Conservation (phyloP, 1,140 invertebrate genomes). For the Aphaenogaster rudis region DNA sequence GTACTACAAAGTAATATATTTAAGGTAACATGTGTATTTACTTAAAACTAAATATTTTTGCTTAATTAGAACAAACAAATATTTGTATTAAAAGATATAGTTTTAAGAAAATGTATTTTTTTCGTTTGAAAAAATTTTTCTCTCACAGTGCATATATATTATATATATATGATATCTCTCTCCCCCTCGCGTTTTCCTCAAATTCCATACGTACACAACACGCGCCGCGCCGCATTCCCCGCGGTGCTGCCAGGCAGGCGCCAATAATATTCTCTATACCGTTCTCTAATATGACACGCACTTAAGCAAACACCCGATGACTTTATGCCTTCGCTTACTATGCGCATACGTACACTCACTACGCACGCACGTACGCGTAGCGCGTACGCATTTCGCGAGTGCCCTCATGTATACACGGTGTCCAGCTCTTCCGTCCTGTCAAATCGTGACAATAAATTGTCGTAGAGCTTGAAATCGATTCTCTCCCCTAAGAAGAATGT, state of each 20-base stretch:
- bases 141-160: not conserved
- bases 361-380: not conserved
- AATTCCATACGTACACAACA: slow-evolving; percentile 35
- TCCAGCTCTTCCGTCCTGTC: not conserved
- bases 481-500: not conserved
- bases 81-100: no score
- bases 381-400: slow-evolving; percentile 29
- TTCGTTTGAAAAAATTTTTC: no score
- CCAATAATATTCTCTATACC: slow-evolving; percentile 60
- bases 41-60: no score
- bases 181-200: slow-evolving; percentile 35
- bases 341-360: not conserved
- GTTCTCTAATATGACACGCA: slow-evolving; percentile 63
- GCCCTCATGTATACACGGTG: not conserved
- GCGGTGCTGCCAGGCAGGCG: slow-evolving; percentile 51
- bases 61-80: no score
- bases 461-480: not conserved
- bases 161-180: not conserved
- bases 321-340: slow-evolving; percentile 45
- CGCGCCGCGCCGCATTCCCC: slow-evolving; percentile 44
- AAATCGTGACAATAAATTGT: not conserved
- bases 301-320: slow-evolving; percentile 62
- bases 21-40: no score
- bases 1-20: no score
- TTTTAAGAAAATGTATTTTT: no score